A percentile compares a stretch with the other conserved stretches of the same genome.
phyloP scores from a whole-genome alignment of 1,140 invertebrate genomes.

The Lamellibrachia luymesi region DNA sequence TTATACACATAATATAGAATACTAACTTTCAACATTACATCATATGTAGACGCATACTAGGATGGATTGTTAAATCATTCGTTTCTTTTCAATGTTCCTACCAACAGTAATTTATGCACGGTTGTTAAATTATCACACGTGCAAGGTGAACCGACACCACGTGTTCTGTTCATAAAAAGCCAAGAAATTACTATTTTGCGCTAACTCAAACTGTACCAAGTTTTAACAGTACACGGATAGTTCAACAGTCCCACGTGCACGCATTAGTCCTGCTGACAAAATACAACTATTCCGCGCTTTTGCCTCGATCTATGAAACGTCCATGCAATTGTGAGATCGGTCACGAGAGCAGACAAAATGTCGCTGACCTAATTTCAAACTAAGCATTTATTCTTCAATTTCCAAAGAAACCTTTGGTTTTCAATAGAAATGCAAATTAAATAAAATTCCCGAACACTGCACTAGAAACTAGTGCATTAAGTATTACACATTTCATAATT shows the following conservation, averaged over 20 bases:
- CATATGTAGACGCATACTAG: too few species aligned
- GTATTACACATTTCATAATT: not conserved
- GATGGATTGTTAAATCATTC: too few species aligned
- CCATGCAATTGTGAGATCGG: not conserved
- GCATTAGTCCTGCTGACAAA: not conserved
- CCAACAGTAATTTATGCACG: not conserved
- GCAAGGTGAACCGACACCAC: not conserved
- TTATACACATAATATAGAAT: too few species aligned
- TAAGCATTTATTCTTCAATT: not conserved
- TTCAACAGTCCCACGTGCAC: not conserved
- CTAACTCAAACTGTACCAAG: not conserved
- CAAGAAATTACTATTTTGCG: not conserved
- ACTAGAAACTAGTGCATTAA: not conserved
- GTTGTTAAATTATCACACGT: not conserved
- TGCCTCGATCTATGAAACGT: not conserved
- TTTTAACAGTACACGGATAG: not conserved
- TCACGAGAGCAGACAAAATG: not conserved
- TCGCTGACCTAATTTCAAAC: slow-evolving; percentile 4
- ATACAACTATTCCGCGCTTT: not conserved
- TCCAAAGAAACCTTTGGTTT: not conserved
- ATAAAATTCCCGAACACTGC: not conserved
- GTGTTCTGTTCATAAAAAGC: not conserved
- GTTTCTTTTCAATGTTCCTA: not conserved
- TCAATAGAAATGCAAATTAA: not conserved
- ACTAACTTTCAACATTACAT: too few species aligned